Evolutionary conservation across 2,888 invertebrate genomes (phyloP), one percentile per base, ranked within the genome.

Genomic region (Peribatodes rhomboidaria): DNA sequence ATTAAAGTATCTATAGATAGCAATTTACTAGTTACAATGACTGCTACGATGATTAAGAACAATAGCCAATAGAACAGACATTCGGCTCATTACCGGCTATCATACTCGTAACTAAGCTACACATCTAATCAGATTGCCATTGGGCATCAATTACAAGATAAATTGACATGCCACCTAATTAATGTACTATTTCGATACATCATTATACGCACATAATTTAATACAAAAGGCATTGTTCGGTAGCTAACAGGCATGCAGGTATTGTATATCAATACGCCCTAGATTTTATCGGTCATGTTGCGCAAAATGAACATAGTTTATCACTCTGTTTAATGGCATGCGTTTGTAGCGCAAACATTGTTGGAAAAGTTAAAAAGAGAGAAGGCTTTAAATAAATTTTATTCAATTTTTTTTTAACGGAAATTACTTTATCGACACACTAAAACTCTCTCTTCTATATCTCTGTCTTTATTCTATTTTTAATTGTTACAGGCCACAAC

Each of bases 121-220:
- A 41, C 35, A 49, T 37, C 50, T 56, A 35, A 61, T 60, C 42
- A 37, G 27, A 44, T 61, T 42, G 41, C 27, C 27, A 56, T 56
- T 44, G 42, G 33, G n/a, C 31, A 56, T 62, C 35, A 50, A 56
- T 62, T 62, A 50, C 47, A 13, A 35, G 42, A 20, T 22, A 50
- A 41, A 50, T 27, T 57, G 57, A 52, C 52, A n/a, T 31, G 35
- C 65, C 62, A 58, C 55, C 57, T 69, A 69, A 71, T 57, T 52
- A 62, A 52, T 27, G 47, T 54, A 10, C 50, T 18, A 31, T 56
- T 56, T 14, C 11, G 35, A 42, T 42, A 27, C 27, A 27, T 2
- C 2, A 49, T 56, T 37, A 56, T 56, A n/a, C 47, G 22, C 50
- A 16, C n/a, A 33, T 13, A 8, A 7, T 37, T 54, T 39, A 61